A percentile compares a stretch with the other conserved stretches of the same genome.
These are phyloP conservation scores for Alaudala cheleensis DNA, from an alignment of 2,113 vertebrate genomes.

Conservation along the genomic window DNA sequence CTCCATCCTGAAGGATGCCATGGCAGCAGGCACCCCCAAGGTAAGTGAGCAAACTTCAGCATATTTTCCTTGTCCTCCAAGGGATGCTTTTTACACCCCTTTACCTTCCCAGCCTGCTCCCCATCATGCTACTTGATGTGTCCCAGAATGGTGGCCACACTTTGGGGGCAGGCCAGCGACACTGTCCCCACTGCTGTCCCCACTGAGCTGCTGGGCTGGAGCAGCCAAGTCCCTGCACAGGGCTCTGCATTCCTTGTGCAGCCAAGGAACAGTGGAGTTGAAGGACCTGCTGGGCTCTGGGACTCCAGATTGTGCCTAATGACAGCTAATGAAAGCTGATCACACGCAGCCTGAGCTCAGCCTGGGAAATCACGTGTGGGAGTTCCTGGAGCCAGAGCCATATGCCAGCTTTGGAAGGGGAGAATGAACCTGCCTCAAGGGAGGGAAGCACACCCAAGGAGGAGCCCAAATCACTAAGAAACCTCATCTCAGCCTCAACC, in stretches of 20 bases:
- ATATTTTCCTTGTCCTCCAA: not conserved
- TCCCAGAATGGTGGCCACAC: not conserved
- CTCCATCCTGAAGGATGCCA: slow-evolving; percentile 88
- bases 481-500: not conserved
- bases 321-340: slow-evolving; percentile 44
- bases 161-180: accelerated
- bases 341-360: not conserved
- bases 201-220: not conserved
- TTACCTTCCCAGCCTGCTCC: not conserved
- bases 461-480: not conserved
- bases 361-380: not conserved
- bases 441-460: not conserved
- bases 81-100: not conserved
- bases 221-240: accelerated
- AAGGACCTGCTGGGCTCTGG: not conserved
- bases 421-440: not conserved
- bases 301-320: slow-evolving; percentile 54
- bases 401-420: not conserved
- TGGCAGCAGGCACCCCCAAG: slow-evolving; percentile 93
- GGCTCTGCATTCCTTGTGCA: not conserved
- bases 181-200: not conserved
- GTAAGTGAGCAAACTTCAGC: slow-evolving; percentile 75
- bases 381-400: slow-evolving; percentile 26
- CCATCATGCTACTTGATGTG: not conserved
- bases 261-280: accelerated